These are phyloP conservation scores for Biston stratarius DNA, from an alignment of 2,888 invertebrate species.

Conservation along the genomic window DNA sequence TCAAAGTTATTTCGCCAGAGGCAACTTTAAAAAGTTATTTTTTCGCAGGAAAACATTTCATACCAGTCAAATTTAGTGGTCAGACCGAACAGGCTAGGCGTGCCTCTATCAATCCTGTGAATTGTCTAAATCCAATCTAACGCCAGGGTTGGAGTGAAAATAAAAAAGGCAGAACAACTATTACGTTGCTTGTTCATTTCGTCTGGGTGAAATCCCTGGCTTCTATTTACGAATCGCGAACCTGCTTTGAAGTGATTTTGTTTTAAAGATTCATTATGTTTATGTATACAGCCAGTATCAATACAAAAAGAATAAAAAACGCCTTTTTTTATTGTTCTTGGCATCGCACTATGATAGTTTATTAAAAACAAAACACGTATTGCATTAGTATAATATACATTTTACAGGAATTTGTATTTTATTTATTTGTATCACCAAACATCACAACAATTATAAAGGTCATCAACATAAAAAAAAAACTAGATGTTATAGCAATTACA, in stretches of 20 bases:
- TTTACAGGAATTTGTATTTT: no score
- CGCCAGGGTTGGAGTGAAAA: conserved; percentile 40
- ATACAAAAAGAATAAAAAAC: not conserved
- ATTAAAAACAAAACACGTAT: no score
- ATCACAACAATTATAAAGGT: no score
- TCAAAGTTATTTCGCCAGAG: not conserved
- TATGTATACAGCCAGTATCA: not conserved
- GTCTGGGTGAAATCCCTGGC: conserved; percentile 2
- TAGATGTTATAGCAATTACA: no score
- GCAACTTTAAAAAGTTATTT: not conserved
- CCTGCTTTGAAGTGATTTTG: conserved; percentile 2
- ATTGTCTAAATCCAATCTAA: conserved; percentile 64
- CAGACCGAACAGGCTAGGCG: conserved; percentile 53
- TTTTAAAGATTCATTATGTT: not conserved
- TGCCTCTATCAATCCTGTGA: conserved; percentile 57
- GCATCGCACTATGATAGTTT: no score
- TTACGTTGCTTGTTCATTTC: conserved; percentile 6
- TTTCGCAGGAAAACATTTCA: conserved; percentile 23
- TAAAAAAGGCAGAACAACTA: not conserved
- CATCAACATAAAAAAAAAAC: no score
- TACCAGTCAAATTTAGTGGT: conserved; percentile 61
- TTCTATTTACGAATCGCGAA: conserved; percentile 3
- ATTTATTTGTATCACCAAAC: no score
- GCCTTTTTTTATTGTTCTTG: no score
- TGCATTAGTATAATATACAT: no score